A percentile compares a stretch with the other conserved stretches of the same genome.
Evolutionary conservation across 2,797 vertebrate genomes (phyloP).

Genomic region (Gymnoscopelus braueri): DNA sequence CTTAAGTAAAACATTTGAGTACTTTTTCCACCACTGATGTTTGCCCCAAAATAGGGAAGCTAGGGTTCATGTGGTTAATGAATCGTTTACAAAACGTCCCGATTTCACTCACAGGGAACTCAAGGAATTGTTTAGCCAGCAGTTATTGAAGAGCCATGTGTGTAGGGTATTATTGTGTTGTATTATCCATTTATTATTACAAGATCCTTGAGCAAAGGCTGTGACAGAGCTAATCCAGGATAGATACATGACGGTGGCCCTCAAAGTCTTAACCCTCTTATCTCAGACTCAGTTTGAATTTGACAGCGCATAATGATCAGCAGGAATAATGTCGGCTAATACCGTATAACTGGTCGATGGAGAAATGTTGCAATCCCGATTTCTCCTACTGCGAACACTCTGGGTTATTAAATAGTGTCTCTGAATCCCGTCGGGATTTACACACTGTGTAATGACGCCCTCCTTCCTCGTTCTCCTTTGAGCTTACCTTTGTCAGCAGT

Average conservation of each 20-base stretch:
- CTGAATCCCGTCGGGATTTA: slow-evolving; percentile 43
- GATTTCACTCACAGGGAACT: too few species aligned
- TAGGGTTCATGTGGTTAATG: too few species aligned
- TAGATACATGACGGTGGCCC: neutral
- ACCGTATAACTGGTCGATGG: slow-evolving; percentile 20
- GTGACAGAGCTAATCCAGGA: neutral
- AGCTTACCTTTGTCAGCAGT: slow-evolving; percentile 76
- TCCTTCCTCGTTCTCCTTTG: slow-evolving; percentile 51
- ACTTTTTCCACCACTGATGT: too few species aligned
- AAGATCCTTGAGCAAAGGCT: too few species aligned
- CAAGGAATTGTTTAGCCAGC: neutral
- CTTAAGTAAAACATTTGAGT: too few species aligned
- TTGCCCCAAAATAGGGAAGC: too few species aligned
- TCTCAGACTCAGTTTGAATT: slow-evolving; percentile 25
- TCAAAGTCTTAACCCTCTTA: slow-evolving; percentile 17
- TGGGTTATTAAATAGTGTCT: slow-evolving; percentile 56
- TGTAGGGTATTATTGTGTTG: too few species aligned
- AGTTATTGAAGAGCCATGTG: neutral
- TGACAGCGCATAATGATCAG: slow-evolving; percentile 7
- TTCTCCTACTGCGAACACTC: slow-evolving; percentile 26
- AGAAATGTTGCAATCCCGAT: slow-evolving; percentile 55
- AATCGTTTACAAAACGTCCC: too few species aligned
- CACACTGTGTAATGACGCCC: slow-evolving; percentile 53
- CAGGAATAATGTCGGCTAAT: slow-evolving; percentile 37
- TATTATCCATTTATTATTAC: too few species aligned